phyloP scores from a whole-genome alignment of 2,113 vertebrate species.

The Hemiscyllium ocellatum region DNA sequence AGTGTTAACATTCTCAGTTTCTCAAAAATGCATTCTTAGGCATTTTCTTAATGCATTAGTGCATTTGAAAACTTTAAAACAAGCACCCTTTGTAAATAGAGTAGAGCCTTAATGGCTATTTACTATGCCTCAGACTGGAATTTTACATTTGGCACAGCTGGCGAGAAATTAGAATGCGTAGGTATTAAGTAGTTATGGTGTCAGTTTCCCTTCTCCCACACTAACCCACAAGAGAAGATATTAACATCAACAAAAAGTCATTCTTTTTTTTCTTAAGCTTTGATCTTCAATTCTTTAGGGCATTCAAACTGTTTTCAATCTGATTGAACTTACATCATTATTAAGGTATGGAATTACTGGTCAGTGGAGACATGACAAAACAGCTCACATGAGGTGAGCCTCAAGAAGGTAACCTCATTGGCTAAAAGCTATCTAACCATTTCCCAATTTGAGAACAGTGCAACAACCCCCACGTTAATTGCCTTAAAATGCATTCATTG shows the following conservation, averaged over 20 bases:
- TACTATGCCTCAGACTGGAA: not conserved
- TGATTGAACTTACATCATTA: slow-evolving; percentile 2
- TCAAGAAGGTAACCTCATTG: not conserved
- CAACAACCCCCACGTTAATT: not conserved
- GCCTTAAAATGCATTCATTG: not conserved
- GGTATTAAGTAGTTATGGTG: not conserved
- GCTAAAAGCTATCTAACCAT: not conserved
- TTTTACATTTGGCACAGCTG: not conserved
- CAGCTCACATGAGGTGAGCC: slow-evolving; percentile 27
- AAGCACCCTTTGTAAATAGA: not conserved
- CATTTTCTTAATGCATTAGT: not conserved
- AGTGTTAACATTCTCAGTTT: not conserved
- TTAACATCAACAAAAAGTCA: slow-evolving; percentile 29
- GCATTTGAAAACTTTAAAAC: slow-evolving; percentile 29
- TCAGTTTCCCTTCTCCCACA: not conserved
- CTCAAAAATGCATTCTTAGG: not conserved
- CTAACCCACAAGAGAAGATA: not conserved
- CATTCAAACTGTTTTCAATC: not conserved
- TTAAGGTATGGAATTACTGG: slow-evolving; percentile 17
- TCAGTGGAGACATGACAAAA: not conserved
- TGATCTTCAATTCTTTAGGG: slow-evolving; percentile 5
- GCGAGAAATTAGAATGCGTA: not conserved
- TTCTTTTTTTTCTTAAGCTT: not conserved
- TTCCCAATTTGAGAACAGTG: not conserved
- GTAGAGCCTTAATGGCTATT: not conserved